Evolutionary conservation across 2,113 vertebrate genomes (phyloP), one percentile per base, ranked within the genome.

Genomic region (Ceyx cyanopectus): DNA sequence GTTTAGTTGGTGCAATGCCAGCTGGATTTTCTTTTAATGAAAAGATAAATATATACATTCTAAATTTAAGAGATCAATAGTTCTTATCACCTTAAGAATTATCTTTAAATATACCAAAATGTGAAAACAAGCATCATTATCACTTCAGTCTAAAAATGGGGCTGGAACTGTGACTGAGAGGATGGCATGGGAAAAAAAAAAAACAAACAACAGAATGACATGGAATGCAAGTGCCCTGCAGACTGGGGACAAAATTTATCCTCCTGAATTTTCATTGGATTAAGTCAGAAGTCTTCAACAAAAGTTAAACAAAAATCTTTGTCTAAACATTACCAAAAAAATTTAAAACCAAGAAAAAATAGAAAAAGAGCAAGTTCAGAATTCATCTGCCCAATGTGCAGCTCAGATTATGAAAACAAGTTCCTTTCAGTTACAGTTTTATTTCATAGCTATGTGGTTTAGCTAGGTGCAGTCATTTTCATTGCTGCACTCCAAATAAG

Each of bases 1-100:
- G 23, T 37, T 37, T 37, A 84, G 10, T n/a, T 84, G 13, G 13
- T 85, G 19, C 5, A 12, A 43, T 65, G 58, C 29, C 19, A 74
- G 29, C 14, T 87, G 43, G 19, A 32, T 87, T 91, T 92, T 83
- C 8, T 87, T 91, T 89, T 85, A 60, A 78, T 83, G 63, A 67
- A 81, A 82, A 79, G 17, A 41, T 78, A 66, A 60, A 76, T 48
- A 63, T 10, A 29, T 60, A 3, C 4, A 6, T 81, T 85, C 69
- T 50, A 65, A 90, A 72, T 85, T 78, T 73, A 74, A 92, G 37
- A 50, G 18, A 41, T 5, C 8, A 8, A 22, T 46, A 74, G 43
- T 73, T 74, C 12, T 73, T 51, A 34, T 13, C 10, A 37, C 75
- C 9, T 87, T 63, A 83, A 74, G 45, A 87, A 89, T 70, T 56